Evolutionary conservation across 1,140 invertebrate genomes (phyloP).

Genomic region (Carposina sasakii): DNA sequence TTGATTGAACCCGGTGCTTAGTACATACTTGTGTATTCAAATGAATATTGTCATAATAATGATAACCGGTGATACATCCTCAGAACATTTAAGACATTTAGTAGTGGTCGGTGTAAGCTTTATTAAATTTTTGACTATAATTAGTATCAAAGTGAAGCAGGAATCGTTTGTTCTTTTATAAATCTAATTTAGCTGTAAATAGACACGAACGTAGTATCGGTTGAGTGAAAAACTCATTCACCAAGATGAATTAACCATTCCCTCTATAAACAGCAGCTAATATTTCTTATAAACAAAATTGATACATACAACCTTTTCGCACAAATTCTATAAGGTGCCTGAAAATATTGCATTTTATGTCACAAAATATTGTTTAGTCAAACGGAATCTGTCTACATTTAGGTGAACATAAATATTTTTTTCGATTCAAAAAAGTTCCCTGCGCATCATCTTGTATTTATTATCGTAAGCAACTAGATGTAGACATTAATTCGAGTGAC

Average conservation of each 20-base stretch:
- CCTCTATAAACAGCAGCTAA: constrained; percentile 17
- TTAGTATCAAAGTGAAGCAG: constrained; percentile 7
- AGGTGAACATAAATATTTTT: too few relatives aligned
- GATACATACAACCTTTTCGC: constrained; percentile 40
- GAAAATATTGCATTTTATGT: constrained; percentile 43
- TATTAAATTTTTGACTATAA: constrained; percentile 11
- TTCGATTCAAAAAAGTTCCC: too few relatives aligned
- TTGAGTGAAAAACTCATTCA: neutral
- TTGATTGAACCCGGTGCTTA: constrained; percentile 41
- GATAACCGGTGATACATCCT: constrained; percentile 31
- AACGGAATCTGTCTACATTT: too few relatives aligned
- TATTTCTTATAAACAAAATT: too few relatives aligned
- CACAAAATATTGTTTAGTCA: constrained; percentile 38
- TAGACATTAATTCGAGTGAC: too few relatives aligned
- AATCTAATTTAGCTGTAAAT: constrained; percentile 38
- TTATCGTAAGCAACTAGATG: too few relatives aligned
- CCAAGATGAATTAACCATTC: neutral
- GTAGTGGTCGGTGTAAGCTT: constrained; percentile 30
- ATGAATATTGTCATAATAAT: neutral
- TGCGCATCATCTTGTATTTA: too few relatives aligned
- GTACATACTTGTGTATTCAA: constrained; percentile 23
- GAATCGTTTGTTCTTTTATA: constrained; percentile 8
- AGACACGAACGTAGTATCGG: constrained; percentile 21
- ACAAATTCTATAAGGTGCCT: constrained; percentile 50
- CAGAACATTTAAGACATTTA: constrained; percentile 41